Base-by-base conservation (phyloP, 1,140 invertebrate genomes). In the Daktulosphaira vitifoliae region DNA sequence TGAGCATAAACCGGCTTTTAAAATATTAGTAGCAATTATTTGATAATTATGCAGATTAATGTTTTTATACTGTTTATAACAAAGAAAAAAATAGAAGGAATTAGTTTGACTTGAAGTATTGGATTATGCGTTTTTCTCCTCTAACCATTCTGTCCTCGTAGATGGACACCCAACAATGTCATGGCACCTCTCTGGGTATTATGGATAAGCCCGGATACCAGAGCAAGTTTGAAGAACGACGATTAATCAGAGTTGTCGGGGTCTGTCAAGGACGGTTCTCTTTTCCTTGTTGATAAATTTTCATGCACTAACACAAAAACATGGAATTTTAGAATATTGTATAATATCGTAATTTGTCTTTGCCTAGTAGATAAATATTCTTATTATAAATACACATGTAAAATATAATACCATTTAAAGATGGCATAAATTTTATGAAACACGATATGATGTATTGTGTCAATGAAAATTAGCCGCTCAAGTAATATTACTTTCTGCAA, bases 251-350 rank as follows among this genome's bases (percentile, higher is more conserved):
- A n/a, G 23, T 42, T n/a, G 23, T 59, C 23, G n/a, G 53, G 23
- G 38, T 26, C 22, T 59, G 53, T 59, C 53, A 59, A 26, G 23
- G 2, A 18, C n/a, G 23, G 15, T 1, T 59, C 16, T 26, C 37
- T 59, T 59, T 56, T 26, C 18, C n/a, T 44, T 15, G 11, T 59
- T 59, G 53, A 44, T 44, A n/a, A 44, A 59, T 59, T 59, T 39
- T n/a, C 22, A 42, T 56, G 39, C 23, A 44, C 37, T 59, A 44
- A 44, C 38, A 44, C 23, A 26, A 59, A 44, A 39, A 23, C 9
- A 11, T 3, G 38, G 25, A 6, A 16, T 59, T 44, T 44, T 59
- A 42, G 15, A n/a, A 44, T 26, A 20, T 44, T 59, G 22, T 13
- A 59, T 26, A 59, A 26, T 44, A 59, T 22, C 13, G 38, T 44